Percentiles rank a stretch among this genome's conserved stretches.
Evolutionary conservation across 2,888 invertebrate species (phyloP).

Genomic region (Abrostola tripartita): DNA sequence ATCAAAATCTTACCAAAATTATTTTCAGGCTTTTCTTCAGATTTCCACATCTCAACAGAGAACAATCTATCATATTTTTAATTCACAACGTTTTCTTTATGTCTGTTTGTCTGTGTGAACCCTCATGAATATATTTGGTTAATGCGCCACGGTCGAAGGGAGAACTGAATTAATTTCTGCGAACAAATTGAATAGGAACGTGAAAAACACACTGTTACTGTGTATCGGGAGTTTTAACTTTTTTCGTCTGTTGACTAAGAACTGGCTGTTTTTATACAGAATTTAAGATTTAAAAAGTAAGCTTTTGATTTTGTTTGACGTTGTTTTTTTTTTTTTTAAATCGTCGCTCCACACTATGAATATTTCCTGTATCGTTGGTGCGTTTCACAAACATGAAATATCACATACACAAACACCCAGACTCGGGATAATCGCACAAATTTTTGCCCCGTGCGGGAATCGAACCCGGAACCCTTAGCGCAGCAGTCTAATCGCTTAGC

Average conservation of each 20-base stretch:
- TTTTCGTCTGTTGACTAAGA: constrained; percentile 1
- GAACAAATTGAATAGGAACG: constrained; percentile 69
- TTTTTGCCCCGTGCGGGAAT: too few species aligned
- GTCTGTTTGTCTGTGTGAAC: constrained; percentile 52
- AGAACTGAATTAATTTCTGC: constrained; percentile 66
- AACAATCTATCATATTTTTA: constrained; percentile 36
- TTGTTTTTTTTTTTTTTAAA: too few species aligned
- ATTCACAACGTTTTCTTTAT: constrained; percentile 40
- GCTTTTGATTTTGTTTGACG: too few species aligned
- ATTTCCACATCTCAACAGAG: background rate
- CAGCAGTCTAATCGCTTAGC: too few species aligned
- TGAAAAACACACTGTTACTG: constrained; percentile 58
- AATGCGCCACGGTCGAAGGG: constrained; percentile 61
- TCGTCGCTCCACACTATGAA: too few species aligned
- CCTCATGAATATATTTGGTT: constrained; percentile 75
- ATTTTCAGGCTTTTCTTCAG: background rate
- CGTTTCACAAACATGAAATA: too few species aligned
- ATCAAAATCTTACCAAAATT: background rate
- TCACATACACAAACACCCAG: too few species aligned
- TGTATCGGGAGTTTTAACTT: constrained; percentile 46
- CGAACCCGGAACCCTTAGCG: too few species aligned
- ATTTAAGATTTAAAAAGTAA: background rate
- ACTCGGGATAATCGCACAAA: too few species aligned
- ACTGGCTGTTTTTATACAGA: background rate
- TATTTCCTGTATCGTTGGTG: too few species aligned